These are phyloP conservation scores for Athene noctua DNA, from an alignment of 2,113 vertebrate genomes.

Conservation along the genomic window DNA sequence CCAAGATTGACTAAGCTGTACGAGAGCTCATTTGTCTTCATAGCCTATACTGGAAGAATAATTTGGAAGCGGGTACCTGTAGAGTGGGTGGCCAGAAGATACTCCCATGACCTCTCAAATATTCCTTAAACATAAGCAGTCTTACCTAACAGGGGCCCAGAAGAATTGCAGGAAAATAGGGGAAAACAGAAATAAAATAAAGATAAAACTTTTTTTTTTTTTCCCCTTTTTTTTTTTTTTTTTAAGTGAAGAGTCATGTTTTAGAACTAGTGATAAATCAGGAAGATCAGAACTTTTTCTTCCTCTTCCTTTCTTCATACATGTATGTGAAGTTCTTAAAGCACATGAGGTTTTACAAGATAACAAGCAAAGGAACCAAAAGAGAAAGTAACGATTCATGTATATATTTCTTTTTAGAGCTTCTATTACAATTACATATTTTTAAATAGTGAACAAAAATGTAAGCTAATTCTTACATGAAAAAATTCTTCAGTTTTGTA, in stretches of 20 bases:
- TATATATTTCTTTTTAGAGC: not conserved
- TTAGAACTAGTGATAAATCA: not conserved
- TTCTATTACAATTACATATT: not conserved
- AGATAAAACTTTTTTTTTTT: not conserved
- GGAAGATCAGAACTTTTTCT: not conserved
- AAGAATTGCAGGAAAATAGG: not conserved
- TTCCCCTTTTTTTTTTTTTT: too few species aligned
- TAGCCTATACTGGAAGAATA: not conserved
- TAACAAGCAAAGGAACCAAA: not conserved
- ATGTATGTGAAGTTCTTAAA: not conserved
- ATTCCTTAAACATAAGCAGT: not conserved
- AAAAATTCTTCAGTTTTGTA: not conserved
- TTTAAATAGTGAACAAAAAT: not conserved
- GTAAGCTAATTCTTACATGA: not conserved
- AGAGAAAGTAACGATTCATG: not conserved
- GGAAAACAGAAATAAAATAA: not conserved
- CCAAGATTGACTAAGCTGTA: fast-evolving
- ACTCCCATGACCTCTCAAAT: not conserved
- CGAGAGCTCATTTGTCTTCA: not conserved
- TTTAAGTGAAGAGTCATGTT: not conserved
- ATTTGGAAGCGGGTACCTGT: not conserved
- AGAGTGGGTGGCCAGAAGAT: not conserved
- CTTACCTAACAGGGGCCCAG: fast-evolving
- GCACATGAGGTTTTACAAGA: not conserved
- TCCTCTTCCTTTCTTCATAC: not conserved